phyloP scores from a whole-genome alignment of 2,797 vertebrate genomes.

The Enteromius fasciolatus region DNA sequence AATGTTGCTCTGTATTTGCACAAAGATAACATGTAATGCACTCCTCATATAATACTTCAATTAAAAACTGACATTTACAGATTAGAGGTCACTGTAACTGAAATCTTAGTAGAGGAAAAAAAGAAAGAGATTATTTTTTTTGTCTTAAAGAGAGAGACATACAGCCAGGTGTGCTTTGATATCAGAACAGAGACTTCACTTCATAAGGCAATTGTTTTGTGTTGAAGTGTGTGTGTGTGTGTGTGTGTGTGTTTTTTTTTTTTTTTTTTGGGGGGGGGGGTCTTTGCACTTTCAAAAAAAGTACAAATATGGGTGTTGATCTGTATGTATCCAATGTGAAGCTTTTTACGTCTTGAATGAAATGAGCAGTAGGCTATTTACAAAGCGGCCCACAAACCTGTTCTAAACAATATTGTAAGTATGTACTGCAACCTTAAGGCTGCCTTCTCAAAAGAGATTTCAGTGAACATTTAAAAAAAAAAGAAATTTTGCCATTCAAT shows the following conservation, averaged over 20 bases:
- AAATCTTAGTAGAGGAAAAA: constrained; percentile 42
- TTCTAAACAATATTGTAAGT: constrained; percentile 52
- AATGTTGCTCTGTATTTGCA: constrained; percentile 49
- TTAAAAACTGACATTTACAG: constrained; percentile 46
- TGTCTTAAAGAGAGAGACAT: constrained; percentile 67
- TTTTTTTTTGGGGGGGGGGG: constrained; percentile 33
- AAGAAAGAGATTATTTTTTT: constrained; percentile 61
- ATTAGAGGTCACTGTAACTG: constrained; percentile 48
- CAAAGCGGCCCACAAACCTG: constrained; percentile 74
- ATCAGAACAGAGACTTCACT: constrained; percentile 78
- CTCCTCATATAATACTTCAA: constrained; percentile 47
- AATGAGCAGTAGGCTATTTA: constrained; percentile 79
- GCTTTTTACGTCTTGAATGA: constrained; percentile 75
- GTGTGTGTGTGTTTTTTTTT: constrained; percentile 48
- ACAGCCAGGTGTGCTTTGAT: constrained; percentile 82
- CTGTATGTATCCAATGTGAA: constrained; percentile 72
- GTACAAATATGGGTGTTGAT: constrained; percentile 59
- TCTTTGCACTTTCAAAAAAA: constrained; percentile 73
- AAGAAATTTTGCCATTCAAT: constrained; percentile 66
- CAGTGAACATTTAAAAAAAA: constrained; percentile 65
- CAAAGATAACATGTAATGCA: constrained; percentile 52
- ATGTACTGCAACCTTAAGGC: constrained; percentile 43
- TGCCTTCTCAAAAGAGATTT: constrained; percentile 65
- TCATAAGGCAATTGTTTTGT: constrained; percentile 79
- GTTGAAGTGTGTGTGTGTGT: constrained; percentile 54